Evolutionary conservation across 2,113 vertebrate genomes (phyloP).

Genomic region (Ranitomeya variabilis): DNA sequence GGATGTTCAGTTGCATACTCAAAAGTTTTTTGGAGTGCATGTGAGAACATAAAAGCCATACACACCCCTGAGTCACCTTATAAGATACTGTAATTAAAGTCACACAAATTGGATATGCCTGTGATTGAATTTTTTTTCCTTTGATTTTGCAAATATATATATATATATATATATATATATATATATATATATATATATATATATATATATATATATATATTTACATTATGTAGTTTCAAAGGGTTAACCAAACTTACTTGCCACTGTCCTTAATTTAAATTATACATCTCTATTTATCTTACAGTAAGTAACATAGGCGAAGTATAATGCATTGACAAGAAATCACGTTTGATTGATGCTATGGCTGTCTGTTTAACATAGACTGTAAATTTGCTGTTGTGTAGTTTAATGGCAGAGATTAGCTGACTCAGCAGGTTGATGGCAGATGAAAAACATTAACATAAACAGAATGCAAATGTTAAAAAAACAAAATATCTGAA

Average conservation of each 20-base stretch:
- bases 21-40: too few relatives aligned
- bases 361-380: slow-evolving; percentile 61
- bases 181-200: too few relatives aligned
- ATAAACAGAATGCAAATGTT: slow-evolving; percentile 67
- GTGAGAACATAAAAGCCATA: too few relatives aligned
- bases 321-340: slow-evolving; percentile 61
- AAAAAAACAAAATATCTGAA: slow-evolving; percentile 60
- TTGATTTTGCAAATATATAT: too few relatives aligned
- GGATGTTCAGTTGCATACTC: too few relatives aligned
- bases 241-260: background rate
- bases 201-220: too few relatives aligned
- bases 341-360: slow-evolving; percentile 61
- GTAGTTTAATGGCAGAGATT: slow-evolving; percentile 66
- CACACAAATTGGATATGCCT: too few relatives aligned
- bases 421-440: slow-evolving; percentile 69
- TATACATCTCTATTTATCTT: slow-evolving; percentile 2
- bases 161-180: too few relatives aligned
- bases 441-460: slow-evolving; percentile 66
- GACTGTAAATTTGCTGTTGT: slow-evolving; percentile 63
- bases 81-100: too few relatives aligned
- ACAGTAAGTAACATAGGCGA: slow-evolving; percentile 60
- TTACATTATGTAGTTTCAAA: too few relatives aligned
- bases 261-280: slow-evolving; percentile 24
- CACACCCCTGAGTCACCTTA: too few relatives aligned
- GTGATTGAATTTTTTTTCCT: too few relatives aligned